A percentile compares a stretch with the other conserved stretches of the same genome.
phyloP scores from a whole-genome alignment of 2,113 vertebrate genomes.

The Oceanodroma tethys region DNA sequence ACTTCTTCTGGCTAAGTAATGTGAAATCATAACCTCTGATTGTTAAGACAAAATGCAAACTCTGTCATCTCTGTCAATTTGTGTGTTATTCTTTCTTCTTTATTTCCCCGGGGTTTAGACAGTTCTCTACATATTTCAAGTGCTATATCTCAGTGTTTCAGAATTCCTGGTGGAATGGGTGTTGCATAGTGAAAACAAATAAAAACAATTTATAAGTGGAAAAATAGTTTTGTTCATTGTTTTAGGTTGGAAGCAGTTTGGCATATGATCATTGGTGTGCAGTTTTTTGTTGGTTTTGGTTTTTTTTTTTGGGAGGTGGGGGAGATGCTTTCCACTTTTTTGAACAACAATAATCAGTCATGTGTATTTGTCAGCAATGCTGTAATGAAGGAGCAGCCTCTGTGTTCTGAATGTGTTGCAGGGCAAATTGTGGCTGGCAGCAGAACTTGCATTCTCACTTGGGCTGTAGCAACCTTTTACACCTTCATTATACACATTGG shows the following conservation, averaged over 20 bases:
- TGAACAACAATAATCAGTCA: fast-evolving
- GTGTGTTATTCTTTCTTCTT: not conserved
- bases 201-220: not conserved
- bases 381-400: not conserved
- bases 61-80: not conserved
- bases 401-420: not conserved
- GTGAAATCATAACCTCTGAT: not conserved
- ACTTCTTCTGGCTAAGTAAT: not conserved
- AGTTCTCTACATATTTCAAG: not conserved
- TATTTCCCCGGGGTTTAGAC: not conserved
- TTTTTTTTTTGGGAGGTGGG: fast-evolving
- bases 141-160: not conserved
- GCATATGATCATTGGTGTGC: fast-evolving
- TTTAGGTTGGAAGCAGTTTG: not conserved
- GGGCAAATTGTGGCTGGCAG: not conserved
- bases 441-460: not conserved
- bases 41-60: not conserved
- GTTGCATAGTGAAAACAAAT: not conserved
- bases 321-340: not conserved
- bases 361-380: not conserved
- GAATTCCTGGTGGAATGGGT: not conserved
- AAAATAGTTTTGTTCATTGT: not conserved
- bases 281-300: fast-evolving
- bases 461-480: not conserved
- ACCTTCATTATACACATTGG: fast-evolving